Conservation (phyloP, 30 jellyfish, hydroid and myxozoan species). For the Aurelia aurita complex sp. Pacific region DNA sequence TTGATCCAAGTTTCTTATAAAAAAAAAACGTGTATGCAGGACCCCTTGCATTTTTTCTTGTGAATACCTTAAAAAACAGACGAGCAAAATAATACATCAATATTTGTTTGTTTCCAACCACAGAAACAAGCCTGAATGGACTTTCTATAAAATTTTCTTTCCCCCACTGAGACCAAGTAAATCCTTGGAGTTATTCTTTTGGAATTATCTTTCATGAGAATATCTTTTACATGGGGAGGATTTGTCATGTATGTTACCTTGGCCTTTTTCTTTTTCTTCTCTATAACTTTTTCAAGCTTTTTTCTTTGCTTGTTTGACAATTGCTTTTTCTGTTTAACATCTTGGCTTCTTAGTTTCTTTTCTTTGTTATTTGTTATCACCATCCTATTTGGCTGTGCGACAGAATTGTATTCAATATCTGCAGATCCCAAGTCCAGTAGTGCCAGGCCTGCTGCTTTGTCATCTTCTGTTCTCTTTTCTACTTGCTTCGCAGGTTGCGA, state of each 20-base stretch:
- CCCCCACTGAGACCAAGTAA: too few species aligned
- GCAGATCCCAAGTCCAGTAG: not conserved
- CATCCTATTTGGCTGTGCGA: constrained; percentile 31
- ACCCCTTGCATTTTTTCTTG: too few species aligned
- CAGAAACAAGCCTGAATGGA: too few species aligned
- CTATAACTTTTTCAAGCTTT: constrained; percentile 59
- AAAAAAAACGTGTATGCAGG: too few species aligned
- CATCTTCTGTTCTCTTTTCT: not conserved
- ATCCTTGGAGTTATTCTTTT: too few species aligned
- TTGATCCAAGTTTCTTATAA: too few species aligned
- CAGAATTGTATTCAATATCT: not conserved
- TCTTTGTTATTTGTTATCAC: constrained; percentile 9
- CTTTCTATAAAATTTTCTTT: too few species aligned
- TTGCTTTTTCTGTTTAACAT: constrained; percentile 1
- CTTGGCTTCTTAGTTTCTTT: not conserved
- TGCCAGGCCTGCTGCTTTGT: not conserved
- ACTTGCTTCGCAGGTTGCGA: not conserved
- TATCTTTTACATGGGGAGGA: too few species aligned
- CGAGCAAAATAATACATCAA: too few species aligned
- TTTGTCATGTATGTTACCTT: constrained; percentile 35
- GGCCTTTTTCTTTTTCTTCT: constrained; percentile 74
- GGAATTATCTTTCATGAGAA: too few species aligned
- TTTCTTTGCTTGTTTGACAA: constrained; percentile 80
- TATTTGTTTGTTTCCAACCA: too few species aligned
- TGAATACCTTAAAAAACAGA: too few species aligned